Base-by-base conservation (phyloP, 1,140 invertebrate species). In the Polypedilum pembai region DNA sequence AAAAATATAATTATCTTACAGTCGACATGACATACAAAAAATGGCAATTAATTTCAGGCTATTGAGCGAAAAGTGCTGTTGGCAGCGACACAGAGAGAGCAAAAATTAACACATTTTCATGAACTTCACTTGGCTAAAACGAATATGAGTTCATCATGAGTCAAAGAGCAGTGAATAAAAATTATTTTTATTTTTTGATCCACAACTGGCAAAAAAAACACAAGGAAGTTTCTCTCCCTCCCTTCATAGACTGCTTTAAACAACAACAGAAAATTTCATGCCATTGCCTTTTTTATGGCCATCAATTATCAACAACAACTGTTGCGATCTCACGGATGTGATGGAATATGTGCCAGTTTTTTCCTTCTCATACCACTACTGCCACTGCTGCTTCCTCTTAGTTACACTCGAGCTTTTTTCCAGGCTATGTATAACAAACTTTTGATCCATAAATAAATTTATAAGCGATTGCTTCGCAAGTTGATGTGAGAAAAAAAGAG, bases 281-380 rank as follows among this genome's bases (percentile, higher is more conserved):
- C 65, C 65, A 69, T 69, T 69, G 65, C 17, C n/a, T 33, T 33
- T n/a, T 69, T 69, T 69, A 69, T 69, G 18, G 65, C 65, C 65
- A 69, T 69, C 65, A 69, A 69, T 69, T 69, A 69, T 69, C 45
- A 56, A 56, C 45, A 69, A 69, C 65, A 69, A 69, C 65, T 69
- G 65, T 69, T 69, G 65, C 65, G 20, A 69, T 69, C 65, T 20
- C 65, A 69, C 65, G 65, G 10, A 69, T 69, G 18, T 69, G 65
- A 69, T 69, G 65, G 65, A 69, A 69, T 56, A 56, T 56, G 15
- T 56, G n/a, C n/a, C 45, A 7, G 18, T 69, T n/a, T 69, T 69
- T 66, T 69, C 18, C 8, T 20, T 69, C 17, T 21, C 5, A 69
- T 56, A 15, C 45, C 8, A 8, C n/a, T n/a, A n/a, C n/a, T n/a